Base-by-base conservation (phyloP, 2,797 vertebrate genomes). In the Poeciliopsis gracilis region DNA sequence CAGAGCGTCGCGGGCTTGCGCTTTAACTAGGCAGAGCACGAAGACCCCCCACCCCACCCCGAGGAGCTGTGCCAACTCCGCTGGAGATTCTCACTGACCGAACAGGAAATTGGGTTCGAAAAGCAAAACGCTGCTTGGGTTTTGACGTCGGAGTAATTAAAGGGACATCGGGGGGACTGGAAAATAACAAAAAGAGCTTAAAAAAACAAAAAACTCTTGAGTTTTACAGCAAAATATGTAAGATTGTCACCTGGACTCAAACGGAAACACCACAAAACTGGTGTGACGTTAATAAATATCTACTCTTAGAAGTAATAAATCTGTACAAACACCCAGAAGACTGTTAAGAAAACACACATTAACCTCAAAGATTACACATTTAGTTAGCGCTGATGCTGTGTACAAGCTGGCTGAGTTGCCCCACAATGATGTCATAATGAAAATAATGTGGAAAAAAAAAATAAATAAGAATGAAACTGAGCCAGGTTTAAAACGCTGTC, bases 11-110 rank as follows among this genome's bases (percentile, higher is more conserved):
- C 59, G 74, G 46, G 23, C 45, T 25, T 28, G 72, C 23, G 75
- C 36, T 43, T 36, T 9, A 74, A 83, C 38, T 43, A 47, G 41
- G 1, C 25, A 23, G 63, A 45, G n/a, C n/a, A 25, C 46, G 36
- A 36, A 16, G 49, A 5, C 9, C 8, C 9, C 63, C n/a, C n/a
- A n/a, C n/a, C n/a, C n/a, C n/a, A n/a, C n/a, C n/a, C 45, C 0
- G 55, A 85, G 70, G 75, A 82, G 51, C 73, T 20, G 67, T 33
- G 72, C 72, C 78, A 70, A 78, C 15, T 36, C 25, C 3, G 6
- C 66, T 33, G 76, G 33, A 30, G 49, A 51, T 53, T 28, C 23
- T 73, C 33, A 43, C 57, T 28, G 66, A n/a, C 75, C 45, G 5
- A 16, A 43, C 11, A 57, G 20, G 33, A 77, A 10, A 51, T 4